A percentile compares a stretch with the other conserved stretches of the same genome.
Evolutionary conservation across 1,140 invertebrate species (phyloP).

Genomic region (Tetranychus urticae): DNA sequence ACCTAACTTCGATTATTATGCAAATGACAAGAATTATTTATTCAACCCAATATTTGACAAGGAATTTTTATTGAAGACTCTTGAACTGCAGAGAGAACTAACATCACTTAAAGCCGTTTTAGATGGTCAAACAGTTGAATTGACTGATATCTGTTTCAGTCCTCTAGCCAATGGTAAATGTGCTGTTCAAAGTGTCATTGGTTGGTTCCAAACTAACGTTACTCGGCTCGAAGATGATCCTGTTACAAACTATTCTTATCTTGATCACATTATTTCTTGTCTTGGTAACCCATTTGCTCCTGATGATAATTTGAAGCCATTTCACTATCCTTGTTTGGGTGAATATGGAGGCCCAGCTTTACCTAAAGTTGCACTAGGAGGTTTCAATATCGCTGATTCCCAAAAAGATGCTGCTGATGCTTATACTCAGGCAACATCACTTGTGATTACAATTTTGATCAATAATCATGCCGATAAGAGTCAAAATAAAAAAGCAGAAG

Average conservation of each 20-base stretch:
- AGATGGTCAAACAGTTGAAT: conserved; percentile 26
- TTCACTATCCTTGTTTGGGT: conserved; percentile 40
- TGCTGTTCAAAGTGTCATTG: conserved; percentile 63
- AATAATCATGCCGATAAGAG: conserved; percentile 58
- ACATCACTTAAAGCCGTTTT: conserved; percentile 1
- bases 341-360: conserved; percentile 70
- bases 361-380: conserved; percentile 71
- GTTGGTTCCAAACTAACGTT: conserved; percentile 56
- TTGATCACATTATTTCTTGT: conserved; percentile 43
- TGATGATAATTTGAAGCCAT: conserved; percentile 16
- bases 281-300: conserved; percentile 43
- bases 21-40: conserved; percentile 14
- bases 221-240: conserved; percentile 23
- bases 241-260: conserved; percentile 29
- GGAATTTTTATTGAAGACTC: conserved; percentile 45
- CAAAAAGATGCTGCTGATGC: conserved; percentile 34
- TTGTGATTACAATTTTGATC: conserved; percentile 70
- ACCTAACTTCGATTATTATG: conserved; percentile 5
- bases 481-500: conserved; percentile 40
- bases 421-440: conserved; percentile 53
- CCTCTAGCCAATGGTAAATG: conserved; percentile 51
- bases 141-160: conserved; percentile 74
- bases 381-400: conserved; percentile 37
- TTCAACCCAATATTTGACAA: conserved; percentile 69
- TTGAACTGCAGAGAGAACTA: conserved; percentile 41